These are phyloP conservation scores for Furnarius figulus DNA, from an alignment of 2,113 vertebrate species.

Conservation along the genomic window DNA sequence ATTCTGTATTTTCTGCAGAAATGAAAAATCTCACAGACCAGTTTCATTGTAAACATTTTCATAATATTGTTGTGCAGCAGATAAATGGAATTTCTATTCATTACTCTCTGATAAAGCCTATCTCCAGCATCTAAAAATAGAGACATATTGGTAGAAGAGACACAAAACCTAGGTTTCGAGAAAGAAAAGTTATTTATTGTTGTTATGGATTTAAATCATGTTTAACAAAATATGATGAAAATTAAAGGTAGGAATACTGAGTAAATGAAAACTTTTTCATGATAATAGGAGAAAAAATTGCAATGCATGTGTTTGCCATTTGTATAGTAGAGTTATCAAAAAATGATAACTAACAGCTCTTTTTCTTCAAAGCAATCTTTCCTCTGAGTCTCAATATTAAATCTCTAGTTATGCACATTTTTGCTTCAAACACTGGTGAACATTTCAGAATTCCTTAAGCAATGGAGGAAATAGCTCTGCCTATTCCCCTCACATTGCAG, in stretches of 20 bases:
- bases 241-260: background rate
- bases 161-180: background rate
- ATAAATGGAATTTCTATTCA: constrained; percentile 40
- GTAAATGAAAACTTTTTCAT: background rate
- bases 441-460: background rate
- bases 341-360: background rate
- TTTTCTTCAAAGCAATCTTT: background rate
- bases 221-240: background rate
- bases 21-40: background rate
- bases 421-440: background rate
- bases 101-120: background rate
- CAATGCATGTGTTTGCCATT: background rate
- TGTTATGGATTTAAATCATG: background rate
- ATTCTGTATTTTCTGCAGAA: constrained; percentile 2
- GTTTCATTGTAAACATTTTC: constrained; percentile 46
- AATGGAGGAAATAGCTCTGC: background rate
- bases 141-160: background rate
- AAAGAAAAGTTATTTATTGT: background rate
- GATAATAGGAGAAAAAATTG: background rate
- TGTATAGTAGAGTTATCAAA: background rate
- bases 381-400: background rate
- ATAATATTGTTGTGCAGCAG: background rate
- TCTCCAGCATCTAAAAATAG: constrained; percentile 24
- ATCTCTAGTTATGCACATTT: background rate
- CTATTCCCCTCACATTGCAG: background rate